phyloP scores from a whole-genome alignment of 2,113 vertebrate genomes.

The Gadus chalcogrammus region DNA sequence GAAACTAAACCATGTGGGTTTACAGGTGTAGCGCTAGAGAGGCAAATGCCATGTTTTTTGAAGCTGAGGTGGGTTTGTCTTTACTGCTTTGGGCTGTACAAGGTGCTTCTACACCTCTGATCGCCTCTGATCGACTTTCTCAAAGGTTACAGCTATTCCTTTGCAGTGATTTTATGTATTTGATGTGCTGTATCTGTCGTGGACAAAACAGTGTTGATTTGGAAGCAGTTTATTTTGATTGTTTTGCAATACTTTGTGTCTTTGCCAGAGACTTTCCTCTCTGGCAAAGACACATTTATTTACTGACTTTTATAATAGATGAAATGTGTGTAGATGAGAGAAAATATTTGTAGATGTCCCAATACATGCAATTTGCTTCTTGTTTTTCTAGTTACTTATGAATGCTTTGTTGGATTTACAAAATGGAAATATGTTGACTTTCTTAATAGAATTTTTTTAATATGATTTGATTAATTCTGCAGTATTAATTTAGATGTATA shows the following conservation, averaged over 20 bases:
- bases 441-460: no score
- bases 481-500: no score
- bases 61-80: conserved; percentile 72
- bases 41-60: conserved; percentile 72
- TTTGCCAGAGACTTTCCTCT: not conserved
- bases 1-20: conserved; percentile 64
- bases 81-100: conserved; percentile 70
- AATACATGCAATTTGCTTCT: no score
- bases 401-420: no score
- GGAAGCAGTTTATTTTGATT: conserved; percentile 43
- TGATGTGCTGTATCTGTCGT: conserved; percentile 61
- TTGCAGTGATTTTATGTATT: conserved; percentile 66
- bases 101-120: conserved; percentile 66
- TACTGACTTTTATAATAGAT: conserved; percentile 19
- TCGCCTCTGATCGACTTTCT: conserved; percentile 71
- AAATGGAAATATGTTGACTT: no score
- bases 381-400: no score
- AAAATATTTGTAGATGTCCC: no score
- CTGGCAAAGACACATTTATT: conserved; percentile 20
- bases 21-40: conserved; percentile 64
- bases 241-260: conserved; percentile 37
- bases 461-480: no score
- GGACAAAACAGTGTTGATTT: conserved; percentile 54
- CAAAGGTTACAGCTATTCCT: conserved; percentile 69
- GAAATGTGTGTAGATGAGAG: no score